Conservation (phyloP, 2,797 vertebrate genomes). For the Scarus forsteni region DNA sequence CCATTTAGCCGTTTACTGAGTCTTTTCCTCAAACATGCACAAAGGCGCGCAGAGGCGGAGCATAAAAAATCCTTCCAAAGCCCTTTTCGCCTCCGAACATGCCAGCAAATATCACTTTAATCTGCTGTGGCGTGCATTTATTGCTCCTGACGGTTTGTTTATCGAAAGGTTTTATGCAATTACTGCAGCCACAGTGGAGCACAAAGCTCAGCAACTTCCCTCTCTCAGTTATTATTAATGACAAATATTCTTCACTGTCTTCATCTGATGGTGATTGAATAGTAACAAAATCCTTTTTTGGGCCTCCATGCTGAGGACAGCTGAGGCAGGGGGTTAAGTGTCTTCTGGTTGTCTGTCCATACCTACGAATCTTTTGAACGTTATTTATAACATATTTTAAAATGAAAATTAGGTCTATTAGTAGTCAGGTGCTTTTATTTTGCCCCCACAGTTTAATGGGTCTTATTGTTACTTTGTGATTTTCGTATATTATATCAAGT, state of each 20-base stretch:
- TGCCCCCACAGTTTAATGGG: no score
- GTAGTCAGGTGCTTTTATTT: no score
- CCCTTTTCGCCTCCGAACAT: constrained; percentile 22
- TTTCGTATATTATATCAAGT: no score
- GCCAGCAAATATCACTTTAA: constrained; percentile 32
- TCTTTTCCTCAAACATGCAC: constrained; percentile 20
- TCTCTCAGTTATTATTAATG: constrained; percentile 37
- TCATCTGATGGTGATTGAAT: constrained; percentile 33
- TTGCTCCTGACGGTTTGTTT: constrained; percentile 36
- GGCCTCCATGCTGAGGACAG: no score
- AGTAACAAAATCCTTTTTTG: constrained; percentile 22
- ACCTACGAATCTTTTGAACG: no score
- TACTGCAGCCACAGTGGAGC: constrained; percentile 32
- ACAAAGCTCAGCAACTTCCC: constrained; percentile 13
- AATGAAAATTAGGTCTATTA: no score
- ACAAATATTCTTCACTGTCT: constrained; percentile 15
- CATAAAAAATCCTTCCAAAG: background rate
- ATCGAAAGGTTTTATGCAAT: constrained; percentile 36
- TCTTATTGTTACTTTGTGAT: no score
- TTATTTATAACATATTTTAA: no score
- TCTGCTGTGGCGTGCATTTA: constrained; percentile 8
- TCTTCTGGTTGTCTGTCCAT: no score
- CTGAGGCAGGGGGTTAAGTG: no score
- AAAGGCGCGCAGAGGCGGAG: background rate
- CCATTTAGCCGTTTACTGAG: constrained; percentile 22